Conservation (phyloP, 2,888 invertebrate species). For the Dioctria linearis region DNA sequence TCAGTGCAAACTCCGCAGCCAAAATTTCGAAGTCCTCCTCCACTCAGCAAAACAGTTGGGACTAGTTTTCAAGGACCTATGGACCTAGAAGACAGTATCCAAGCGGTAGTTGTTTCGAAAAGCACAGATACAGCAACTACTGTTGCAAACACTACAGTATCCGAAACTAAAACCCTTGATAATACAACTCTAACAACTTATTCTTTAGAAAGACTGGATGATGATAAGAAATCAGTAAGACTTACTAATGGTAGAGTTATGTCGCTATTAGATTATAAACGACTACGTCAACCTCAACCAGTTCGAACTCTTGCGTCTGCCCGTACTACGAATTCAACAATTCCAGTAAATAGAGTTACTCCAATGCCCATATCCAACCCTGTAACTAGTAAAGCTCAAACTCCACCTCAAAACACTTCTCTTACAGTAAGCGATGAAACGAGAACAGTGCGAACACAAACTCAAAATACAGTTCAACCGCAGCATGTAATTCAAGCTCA, state of each 20-base stretch:
- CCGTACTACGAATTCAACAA: slow-evolving; percentile 23
- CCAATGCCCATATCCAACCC: slow-evolving; percentile 50
- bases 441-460: slow-evolving; percentile 47
- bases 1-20: neutral
- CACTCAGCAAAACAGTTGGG: neutral
- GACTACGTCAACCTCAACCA: slow-evolving; percentile 66
- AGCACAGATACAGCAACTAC: slow-evolving; percentile 63
- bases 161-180: slow-evolving; percentile 43
- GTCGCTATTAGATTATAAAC: slow-evolving; percentile 54
- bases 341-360: slow-evolving; percentile 53
- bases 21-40: slow-evolving; percentile 14
- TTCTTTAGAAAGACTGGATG: slow-evolving; percentile 42
- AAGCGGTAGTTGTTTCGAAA: slow-evolving; percentile 68
- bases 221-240: slow-evolving; percentile 33
- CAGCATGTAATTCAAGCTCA: slow-evolving; percentile 64
- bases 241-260: slow-evolving; percentile 53
- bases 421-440: slow-evolving; percentile 6
- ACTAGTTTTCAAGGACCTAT: neutral
- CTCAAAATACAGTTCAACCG: slow-evolving; percentile 57
- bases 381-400: slow-evolving; percentile 39
- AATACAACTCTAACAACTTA: slow-evolving; percentile 54
- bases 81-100: slow-evolving; percentile 69
- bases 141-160: slow-evolving; percentile 59
- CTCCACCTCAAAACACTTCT: neutral
- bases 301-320: slow-evolving; percentile 59